Conservation (phyloP, 2,888 invertebrate genomes). For the Hoplodrina ambigua region DNA sequence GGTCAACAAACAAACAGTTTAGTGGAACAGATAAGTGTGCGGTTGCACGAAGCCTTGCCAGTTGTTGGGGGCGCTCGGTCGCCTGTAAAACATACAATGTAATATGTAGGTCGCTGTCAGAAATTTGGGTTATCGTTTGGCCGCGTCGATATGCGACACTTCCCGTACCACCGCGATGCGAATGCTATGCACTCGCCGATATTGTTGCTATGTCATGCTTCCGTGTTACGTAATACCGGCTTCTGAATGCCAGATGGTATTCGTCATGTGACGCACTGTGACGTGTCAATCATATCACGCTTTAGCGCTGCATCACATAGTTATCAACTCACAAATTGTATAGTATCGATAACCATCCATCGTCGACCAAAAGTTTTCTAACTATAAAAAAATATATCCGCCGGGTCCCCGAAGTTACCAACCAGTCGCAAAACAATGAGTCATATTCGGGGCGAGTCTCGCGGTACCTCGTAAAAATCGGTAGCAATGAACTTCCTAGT, state of each 20-base stretch:
- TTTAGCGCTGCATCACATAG: neutral
- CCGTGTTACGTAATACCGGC: constrained; percentile 77
- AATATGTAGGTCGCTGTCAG: constrained; percentile 88
- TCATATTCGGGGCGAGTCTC: constrained; percentile 77
- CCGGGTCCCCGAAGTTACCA: constrained; percentile 37
- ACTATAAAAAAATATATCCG: constrained; percentile 25
- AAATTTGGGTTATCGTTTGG: constrained; percentile 89
- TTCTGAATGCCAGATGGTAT: constrained; percentile 72
- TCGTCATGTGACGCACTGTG: constrained; percentile 71
- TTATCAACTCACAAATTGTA: neutral
- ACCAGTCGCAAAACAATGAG: constrained; percentile 71
- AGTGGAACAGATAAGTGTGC: constrained; percentile 69
- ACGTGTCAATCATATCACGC: constrained; percentile 59
- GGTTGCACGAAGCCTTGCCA: constrained; percentile 73
- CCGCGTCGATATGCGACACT: constrained; percentile 88
- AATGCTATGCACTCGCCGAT: constrained; percentile 83
- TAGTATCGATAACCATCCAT: constrained; percentile 8
- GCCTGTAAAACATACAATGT: constrained; percentile 81
- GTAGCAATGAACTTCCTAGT: constrained; percentile 85
- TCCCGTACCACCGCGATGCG: constrained; percentile 82
- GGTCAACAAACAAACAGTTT: constrained; percentile 72
- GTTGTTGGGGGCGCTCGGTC: constrained; percentile 75
- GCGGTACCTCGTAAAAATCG: constrained; percentile 78
- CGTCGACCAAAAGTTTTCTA: constrained; percentile 18
- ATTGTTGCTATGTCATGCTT: constrained; percentile 74